Conservation (phyloP, 2,888 invertebrate species). For the Shargacucullia verbasci region DNA sequence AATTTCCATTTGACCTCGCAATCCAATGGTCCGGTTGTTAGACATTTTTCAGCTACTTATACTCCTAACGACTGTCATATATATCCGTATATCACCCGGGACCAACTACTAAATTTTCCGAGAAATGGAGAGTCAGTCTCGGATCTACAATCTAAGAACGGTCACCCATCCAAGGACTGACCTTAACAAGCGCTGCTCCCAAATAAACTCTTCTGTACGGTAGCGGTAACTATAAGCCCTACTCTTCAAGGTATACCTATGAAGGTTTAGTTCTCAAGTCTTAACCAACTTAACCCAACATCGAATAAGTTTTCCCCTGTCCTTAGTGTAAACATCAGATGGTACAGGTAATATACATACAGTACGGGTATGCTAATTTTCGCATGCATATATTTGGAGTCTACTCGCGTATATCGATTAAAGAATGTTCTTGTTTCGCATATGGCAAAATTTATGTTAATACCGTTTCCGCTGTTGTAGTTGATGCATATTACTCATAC, state of each 20-base stretch:
- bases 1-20: too few relatives aligned
- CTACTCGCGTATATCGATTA: slow-evolving; percentile 32
- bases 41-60: too few relatives aligned
- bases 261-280: slow-evolving; percentile 24
- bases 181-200: too few relatives aligned
- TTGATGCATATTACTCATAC: slow-evolving; percentile 38
- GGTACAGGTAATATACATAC: too few relatives aligned
- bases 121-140: too few relatives aligned
- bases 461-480: slow-evolving; percentile 29
- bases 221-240: not conserved
- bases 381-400: slow-evolving; percentile 29
- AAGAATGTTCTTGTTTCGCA: slow-evolving; percentile 30
- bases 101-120: too few relatives aligned
- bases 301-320: not conserved
- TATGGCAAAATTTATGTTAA: slow-evolving; percentile 49
- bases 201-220: too few relatives aligned
- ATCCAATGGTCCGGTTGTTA: too few relatives aligned
- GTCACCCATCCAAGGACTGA: too few relatives aligned
- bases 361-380: slow-evolving; percentile 43
- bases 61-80: too few relatives aligned
- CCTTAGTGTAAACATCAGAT: slow-evolving; percentile 25
- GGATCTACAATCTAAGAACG: too few relatives aligned
- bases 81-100: too few relatives aligned
- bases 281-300: not conserved
- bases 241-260: slow-evolving; percentile 21